phyloP scores from a whole-genome alignment of 1,140 invertebrate genomes.

The Zelostemma sp. region DNA sequence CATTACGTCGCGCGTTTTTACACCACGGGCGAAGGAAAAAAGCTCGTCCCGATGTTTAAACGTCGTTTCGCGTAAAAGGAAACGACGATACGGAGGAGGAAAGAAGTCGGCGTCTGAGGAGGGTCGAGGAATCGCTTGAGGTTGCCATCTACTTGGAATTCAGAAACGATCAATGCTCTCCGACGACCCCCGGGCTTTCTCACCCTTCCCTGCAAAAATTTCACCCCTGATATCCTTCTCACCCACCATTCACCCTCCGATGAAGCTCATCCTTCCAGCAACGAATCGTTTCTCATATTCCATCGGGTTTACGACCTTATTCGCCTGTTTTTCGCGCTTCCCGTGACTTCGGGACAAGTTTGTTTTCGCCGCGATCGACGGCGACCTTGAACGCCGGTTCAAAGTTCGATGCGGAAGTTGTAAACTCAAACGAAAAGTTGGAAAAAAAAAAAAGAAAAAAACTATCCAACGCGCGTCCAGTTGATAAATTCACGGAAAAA shows the following conservation, averaged over 20 bases:
- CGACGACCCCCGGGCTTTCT: conserved; percentile 39
- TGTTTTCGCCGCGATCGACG: not conserved
- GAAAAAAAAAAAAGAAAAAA: too few species aligned
- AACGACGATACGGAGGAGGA: too few species aligned
- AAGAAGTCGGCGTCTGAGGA: conserved; percentile 1
- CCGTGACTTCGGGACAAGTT: not conserved
- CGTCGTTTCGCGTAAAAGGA: not conserved
- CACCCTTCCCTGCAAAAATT: conserved; percentile 35
- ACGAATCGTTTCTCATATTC: conserved; percentile 19
- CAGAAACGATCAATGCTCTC: conserved; percentile 65
- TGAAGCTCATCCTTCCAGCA: conserved; percentile 11
- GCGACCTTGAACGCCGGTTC: conserved; percentile 18
- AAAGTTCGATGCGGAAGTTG: conserved; percentile 5
- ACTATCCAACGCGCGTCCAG: too few species aligned
- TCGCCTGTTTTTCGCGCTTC: not conserved
- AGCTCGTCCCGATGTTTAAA: not conserved
- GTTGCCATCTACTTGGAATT: conserved; percentile 63
- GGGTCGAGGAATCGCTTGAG: conserved; percentile 50
- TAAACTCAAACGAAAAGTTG: too few species aligned
- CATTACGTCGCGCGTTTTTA: not conserved
- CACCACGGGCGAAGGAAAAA: not conserved
- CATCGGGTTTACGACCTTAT: not conserved
- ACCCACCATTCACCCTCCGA: conserved; percentile 8
- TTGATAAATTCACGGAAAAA: too few species aligned
- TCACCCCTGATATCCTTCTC: conserved; percentile 23